Evolutionary conservation across 2,888 invertebrate genomes (phyloP).

Genomic region (Leptarthrus brevirostris): DNA sequence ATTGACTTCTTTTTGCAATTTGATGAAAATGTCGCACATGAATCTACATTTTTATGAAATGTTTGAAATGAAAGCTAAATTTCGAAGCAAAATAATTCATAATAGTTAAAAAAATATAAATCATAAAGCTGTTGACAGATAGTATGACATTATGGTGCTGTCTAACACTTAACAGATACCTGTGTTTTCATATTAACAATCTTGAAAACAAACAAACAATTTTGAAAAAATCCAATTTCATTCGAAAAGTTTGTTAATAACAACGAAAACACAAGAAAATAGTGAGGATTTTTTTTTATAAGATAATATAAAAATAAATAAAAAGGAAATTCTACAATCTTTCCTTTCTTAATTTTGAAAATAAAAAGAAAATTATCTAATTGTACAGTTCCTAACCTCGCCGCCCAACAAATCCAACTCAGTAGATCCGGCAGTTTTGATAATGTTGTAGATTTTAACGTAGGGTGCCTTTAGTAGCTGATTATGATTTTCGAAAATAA

Average conservation of each 20-base stretch:
- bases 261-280: conserved; percentile 7
- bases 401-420: conserved; percentile 73
- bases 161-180: conserved; percentile 27
- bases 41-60: too few species aligned
- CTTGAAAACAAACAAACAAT: not conserved
- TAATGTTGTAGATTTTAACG: conserved; percentile 95
- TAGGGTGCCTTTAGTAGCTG: conserved; percentile 97
- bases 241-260: conserved; percentile 1
- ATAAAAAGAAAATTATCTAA: conserved; percentile 52
- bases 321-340: conserved; percentile 50
- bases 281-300: not conserved
- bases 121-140: too few species aligned
- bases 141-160: conserved; percentile 11
- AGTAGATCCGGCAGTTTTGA: conserved; percentile 87
- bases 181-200: conserved; percentile 37
- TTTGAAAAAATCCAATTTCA: not conserved
- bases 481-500: conserved; percentile 34
- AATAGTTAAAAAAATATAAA: too few species aligned
- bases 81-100: too few species aligned
- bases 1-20: too few species aligned
- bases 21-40: too few species aligned
- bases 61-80: too few species aligned
- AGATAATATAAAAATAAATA: not conserved
- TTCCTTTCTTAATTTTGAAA: conserved; percentile 58
- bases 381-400: conserved; percentile 65